Evolutionary conservation across 2,797 vertebrate species (phyloP).

Genomic region (Neosilurus hyrtlii): DNA sequence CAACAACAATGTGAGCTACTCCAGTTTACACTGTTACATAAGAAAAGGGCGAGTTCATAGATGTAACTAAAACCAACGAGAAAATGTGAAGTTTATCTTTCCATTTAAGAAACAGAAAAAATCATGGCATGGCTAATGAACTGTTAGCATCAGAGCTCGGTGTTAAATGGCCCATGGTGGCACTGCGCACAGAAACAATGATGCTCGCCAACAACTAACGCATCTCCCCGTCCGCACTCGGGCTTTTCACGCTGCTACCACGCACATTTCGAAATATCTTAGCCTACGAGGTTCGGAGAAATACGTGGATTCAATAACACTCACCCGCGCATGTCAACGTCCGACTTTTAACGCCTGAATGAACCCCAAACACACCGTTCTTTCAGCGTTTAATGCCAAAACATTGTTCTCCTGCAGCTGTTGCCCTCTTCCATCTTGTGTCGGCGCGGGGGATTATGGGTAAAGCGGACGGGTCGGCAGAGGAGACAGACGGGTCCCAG

Average conservation of each 20-base stretch:
- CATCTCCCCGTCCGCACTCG: slow-evolving; percentile 62
- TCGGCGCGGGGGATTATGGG: slow-evolving; percentile 81
- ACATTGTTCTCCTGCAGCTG: slow-evolving; percentile 80
- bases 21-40: neutral
- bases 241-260: slow-evolving; percentile 47
- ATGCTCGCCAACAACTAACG: slow-evolving; percentile 65
- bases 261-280: slow-evolving; percentile 50
- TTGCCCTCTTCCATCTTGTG: slow-evolving; percentile 84
- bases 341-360: slow-evolving; percentile 60
- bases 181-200: slow-evolving; percentile 73
- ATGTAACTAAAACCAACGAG: neutral
- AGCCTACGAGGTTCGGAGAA: neutral
- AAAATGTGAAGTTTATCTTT: neutral
- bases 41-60: neutral
- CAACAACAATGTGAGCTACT: neutral
- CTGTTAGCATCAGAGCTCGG: slow-evolving; percentile 62
- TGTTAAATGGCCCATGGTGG: slow-evolving; percentile 65
- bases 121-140: slow-evolving; percentile 31
- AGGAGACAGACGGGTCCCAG: slow-evolving; percentile 71
- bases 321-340: slow-evolving; percentile 77
- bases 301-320: slow-evolving; percentile 29
- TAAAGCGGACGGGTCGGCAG: slow-evolving; percentile 80
- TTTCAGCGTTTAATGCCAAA: slow-evolving; percentile 76
- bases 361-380: slow-evolving; percentile 62
- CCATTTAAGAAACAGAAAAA: neutral